These are phyloP conservation scores for Euwallacea fornicatus DNA, from an alignment of 1,140 invertebrate species.

Conservation along the genomic window DNA sequence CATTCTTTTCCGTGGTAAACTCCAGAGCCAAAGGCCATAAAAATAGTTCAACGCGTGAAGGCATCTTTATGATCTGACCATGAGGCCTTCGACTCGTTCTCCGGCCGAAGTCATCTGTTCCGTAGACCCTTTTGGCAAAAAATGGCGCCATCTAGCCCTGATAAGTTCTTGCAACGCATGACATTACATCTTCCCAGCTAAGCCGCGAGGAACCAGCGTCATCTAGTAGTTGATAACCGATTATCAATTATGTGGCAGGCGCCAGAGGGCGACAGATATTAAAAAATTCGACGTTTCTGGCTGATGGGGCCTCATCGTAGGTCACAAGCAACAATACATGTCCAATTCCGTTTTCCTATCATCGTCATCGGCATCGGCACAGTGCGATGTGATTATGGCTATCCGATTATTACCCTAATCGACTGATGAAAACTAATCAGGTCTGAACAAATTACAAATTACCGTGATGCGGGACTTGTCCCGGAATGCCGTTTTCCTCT, in stretches of 20 bases:
- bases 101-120: neutral
- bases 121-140: no score
- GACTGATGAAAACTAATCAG: constrained; percentile 35
- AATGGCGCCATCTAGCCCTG: no score
- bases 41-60: constrained; percentile 39
- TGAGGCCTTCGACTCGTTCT: neutral
- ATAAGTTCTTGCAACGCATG: neutral
- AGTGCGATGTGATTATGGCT: constrained; percentile 10
- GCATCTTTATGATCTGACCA: constrained; percentile 31
- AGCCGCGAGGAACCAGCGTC: neutral
- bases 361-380: constrained; percentile 17
- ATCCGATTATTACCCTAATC: constrained; percentile 24
- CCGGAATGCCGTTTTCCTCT: neutral
- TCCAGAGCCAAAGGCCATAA: constrained; percentile 37
- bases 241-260: neutral
- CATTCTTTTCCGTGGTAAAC: constrained; percentile 39
- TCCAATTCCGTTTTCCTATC: constrained; percentile 10
- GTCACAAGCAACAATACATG: neutral
- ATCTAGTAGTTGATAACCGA: neutral
- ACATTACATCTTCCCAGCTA: neutral
- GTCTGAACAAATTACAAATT: constrained; percentile 37
- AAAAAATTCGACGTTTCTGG: neutral
- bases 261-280: neutral
- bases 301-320: neutral
- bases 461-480: constrained; percentile 11